phyloP scores from a whole-genome alignment of 2,888 invertebrate genomes.

The Drosophila rellima region DNA sequence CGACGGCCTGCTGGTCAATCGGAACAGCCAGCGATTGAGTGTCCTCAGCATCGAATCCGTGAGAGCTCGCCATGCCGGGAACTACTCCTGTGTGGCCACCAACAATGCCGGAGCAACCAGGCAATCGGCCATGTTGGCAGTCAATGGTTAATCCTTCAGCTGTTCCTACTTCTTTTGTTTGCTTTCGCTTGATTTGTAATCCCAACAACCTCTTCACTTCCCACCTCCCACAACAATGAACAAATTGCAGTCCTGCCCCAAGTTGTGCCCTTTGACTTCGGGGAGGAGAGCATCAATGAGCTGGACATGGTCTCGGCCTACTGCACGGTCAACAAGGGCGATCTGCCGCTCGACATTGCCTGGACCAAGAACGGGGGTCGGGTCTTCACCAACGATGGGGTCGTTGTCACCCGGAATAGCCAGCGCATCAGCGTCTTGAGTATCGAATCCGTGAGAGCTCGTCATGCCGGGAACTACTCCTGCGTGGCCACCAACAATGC shows the following conservation, averaged over 20 bases:
- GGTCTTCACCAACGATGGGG: slow-evolving; percentile 86
- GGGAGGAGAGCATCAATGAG: slow-evolving; percentile 89
- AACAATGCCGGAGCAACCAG: slow-evolving; percentile 88
- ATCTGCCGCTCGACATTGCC: slow-evolving; percentile 90
- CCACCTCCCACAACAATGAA: not conserved
- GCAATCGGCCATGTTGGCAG: slow-evolving; percentile 87
- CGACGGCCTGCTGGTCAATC: slow-evolving; percentile 87
- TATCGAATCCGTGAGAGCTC: slow-evolving; percentile 88
- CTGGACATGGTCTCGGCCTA: slow-evolving; percentile 90
- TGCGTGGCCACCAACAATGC: slow-evolving; percentile 88
- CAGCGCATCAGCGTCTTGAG: slow-evolving; percentile 89
- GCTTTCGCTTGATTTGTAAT: slow-evolving; percentile 27
- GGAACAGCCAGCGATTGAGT: slow-evolving; percentile 88
- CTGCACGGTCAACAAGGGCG: slow-evolving; percentile 92
- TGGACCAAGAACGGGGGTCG: slow-evolving; percentile 89
- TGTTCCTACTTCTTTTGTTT: slow-evolving; percentile 35
- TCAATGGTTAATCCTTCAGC: slow-evolving; percentile 87
- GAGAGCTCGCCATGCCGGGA: slow-evolving; percentile 88
- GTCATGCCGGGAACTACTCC: slow-evolving; percentile 88
- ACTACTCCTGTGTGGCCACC: slow-evolving; percentile 88
- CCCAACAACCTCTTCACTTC: slow-evolving; percentile 6
- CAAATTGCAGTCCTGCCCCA: slow-evolving; percentile 50
- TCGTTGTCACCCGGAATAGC: slow-evolving; percentile 87
- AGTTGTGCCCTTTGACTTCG: slow-evolving; percentile 91
- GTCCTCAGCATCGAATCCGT: slow-evolving; percentile 89